Base-by-base conservation (phyloP, 2,888 invertebrate genomes). In the Helleia helle region DNA sequence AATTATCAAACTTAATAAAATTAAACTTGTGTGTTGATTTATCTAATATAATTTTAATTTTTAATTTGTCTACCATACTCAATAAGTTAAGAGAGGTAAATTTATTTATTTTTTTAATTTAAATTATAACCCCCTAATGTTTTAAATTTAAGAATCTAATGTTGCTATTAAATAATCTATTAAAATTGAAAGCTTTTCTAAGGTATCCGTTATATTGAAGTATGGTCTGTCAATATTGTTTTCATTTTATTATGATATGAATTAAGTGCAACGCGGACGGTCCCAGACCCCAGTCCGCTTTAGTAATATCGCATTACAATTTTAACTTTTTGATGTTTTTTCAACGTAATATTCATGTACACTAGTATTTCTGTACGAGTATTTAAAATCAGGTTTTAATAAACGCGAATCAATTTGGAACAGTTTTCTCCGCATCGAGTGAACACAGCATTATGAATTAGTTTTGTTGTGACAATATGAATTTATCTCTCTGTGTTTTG, bases 351-450 rank as follows among this genome's bases (percentile, higher is more conserved):
- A 65, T 69, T 75, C 67, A 74, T 68, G 62, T 71, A 75, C 58
- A 74, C 71, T 74, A 73, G 68, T 73, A 75, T 76, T 65, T 70
- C 71, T 74, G 63, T 76, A 66, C 62, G 63, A 65, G 71, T 73
- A 75, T 75, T 72, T 74, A 73, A 74, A 83, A 83, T 83, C 83
- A 80, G 70, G 80, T 79, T 72, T 66, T 73, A 71, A n/a, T n/a
- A 58, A 70, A 74, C 46, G 40, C 42, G 41, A 81, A 81, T 83
- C 81, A 80, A 81, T 83, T 83, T 83, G 70, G 75, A 81, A 64
- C 66, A 63, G 73, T 81, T 81, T 83, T 83, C 72, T 76, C 74
- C 68, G 74, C 67, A 60, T 61, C 64, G 50, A 64, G 67, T 61
- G 28, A 67, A 65, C 62, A 56, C 71, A 59, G 73, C 75, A 76